A percentile compares a stretch with the other conserved stretches of the same genome.
These are phyloP conservation scores for Nycticorax nycticorax DNA, from an alignment of 2,113 vertebrate species.

Conservation along the genomic window DNA sequence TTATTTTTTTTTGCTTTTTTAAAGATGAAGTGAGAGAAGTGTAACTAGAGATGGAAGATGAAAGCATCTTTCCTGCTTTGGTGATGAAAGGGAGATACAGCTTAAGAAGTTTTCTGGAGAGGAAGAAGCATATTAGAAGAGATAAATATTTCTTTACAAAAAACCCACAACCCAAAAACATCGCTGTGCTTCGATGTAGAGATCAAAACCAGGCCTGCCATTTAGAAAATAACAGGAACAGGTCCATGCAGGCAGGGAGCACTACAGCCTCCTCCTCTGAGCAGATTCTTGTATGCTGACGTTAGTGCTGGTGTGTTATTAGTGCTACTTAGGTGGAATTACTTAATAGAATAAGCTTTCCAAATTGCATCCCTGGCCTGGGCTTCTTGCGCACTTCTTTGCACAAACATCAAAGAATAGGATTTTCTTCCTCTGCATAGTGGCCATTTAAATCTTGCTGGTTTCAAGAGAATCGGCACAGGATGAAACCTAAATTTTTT, in stretches of 20 bases:
- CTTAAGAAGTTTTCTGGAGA: slow-evolving; percentile 10
- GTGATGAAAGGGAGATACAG: slow-evolving; percentile 5
- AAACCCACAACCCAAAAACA: neutral
- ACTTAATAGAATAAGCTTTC: neutral
- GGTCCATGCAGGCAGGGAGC: neutral
- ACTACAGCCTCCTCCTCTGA: neutral
- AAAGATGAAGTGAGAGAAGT: neutral
- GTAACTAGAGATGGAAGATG: neutral
- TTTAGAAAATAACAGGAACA: neutral
- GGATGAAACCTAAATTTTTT: neutral
- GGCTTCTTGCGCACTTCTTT: neutral
- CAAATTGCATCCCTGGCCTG: neutral
- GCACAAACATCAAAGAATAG: neutral
- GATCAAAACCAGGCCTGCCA: neutral
- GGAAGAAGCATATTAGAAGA: neutral
- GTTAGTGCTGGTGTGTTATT: neutral
- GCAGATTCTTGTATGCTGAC: neutral
- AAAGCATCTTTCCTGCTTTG: neutral
- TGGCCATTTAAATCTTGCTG: neutral
- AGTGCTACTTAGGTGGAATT: neutral
- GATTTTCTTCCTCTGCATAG: neutral
- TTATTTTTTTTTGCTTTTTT: neutral
- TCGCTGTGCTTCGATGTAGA: neutral
- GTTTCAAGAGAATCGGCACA: neutral
- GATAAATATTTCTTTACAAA: neutral